Evolutionary conservation across 2,113 vertebrate genomes (phyloP).

Genomic region (Bubo blakistoni): DNA sequence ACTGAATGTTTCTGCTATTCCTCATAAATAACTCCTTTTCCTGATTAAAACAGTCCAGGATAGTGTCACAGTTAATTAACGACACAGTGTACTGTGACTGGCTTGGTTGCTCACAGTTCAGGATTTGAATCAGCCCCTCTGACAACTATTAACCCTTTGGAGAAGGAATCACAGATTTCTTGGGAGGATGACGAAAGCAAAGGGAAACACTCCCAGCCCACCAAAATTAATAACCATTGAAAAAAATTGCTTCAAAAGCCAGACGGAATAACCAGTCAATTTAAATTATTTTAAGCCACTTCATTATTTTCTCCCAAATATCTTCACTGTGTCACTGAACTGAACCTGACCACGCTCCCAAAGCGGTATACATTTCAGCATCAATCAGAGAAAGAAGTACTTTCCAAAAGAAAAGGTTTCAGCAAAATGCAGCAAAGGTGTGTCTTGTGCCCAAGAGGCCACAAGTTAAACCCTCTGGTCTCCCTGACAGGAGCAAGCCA

Average conservation of each 20-base stretch:
- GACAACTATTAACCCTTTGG: not conserved
- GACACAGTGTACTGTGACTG: not conserved
- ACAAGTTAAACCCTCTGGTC: not conserved
- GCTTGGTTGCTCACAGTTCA: not conserved
- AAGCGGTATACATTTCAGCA: rapidly evolving
- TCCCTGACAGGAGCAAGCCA: not conserved
- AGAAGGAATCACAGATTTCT: not conserved
- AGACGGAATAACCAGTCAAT: not conserved
- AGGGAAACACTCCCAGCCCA: not conserved
- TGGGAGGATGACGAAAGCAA: not conserved
- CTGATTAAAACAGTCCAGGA: not conserved
- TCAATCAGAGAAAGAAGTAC: not conserved
- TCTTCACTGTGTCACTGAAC: not conserved
- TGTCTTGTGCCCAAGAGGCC: not conserved
- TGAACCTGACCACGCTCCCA: not conserved
- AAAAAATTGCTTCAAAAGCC: not conserved
- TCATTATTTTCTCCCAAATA: not conserved
- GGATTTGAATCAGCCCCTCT: not conserved
- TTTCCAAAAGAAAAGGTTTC: not conserved
- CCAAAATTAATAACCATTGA: not conserved
- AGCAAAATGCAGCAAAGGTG: not conserved
- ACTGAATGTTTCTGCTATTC: conserved; percentile 13
- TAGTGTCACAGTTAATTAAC: not conserved
- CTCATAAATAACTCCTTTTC: conserved; percentile 12
- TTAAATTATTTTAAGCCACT: not conserved